Evolutionary conservation across 1,140 invertebrate species (phyloP).

Genomic region (Phthorimaea operculella): DNA sequence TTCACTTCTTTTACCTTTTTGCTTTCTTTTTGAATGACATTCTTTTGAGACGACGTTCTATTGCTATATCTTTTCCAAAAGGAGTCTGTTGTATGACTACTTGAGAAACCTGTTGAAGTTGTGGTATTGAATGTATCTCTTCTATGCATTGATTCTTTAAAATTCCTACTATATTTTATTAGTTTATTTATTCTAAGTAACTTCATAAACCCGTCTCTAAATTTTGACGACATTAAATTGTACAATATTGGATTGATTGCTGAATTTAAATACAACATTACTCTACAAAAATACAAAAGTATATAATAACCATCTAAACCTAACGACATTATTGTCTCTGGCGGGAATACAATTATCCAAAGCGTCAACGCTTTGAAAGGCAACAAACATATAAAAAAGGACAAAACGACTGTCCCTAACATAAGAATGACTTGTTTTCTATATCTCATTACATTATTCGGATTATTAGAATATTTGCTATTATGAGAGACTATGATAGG

Average conservation of each 20-base stretch:
- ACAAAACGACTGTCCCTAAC: constrained; percentile 89
- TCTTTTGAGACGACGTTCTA: constrained; percentile 57
- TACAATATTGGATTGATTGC: constrained; percentile 92
- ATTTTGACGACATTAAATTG: constrained; percentile 92
- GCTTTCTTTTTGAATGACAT: constrained; percentile 49
- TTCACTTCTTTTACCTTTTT: constrained; percentile 48
- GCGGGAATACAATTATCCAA: constrained; percentile 82
- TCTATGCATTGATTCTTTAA: constrained; percentile 62
- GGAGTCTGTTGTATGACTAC: constrained; percentile 62
- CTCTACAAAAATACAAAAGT: constrained; percentile 85
- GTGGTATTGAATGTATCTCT: constrained; percentile 66
- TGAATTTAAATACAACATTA: constrained; percentile 90
- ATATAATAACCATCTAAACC: constrained; percentile 86
- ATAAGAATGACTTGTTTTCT: constrained; percentile 87
- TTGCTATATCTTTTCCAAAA: constrained; percentile 67
- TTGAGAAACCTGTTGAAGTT: constrained; percentile 64
- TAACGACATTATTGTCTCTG: constrained; percentile 70
- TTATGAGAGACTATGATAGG: constrained; percentile 73
- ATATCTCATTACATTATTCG: constrained; percentile 67
- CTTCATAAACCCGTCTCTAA: constrained; percentile 82
- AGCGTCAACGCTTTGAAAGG: constrained; percentile 88
- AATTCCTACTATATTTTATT: constrained; percentile 53
- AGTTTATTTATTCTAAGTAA: constrained; percentile 67
- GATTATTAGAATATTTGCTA: constrained; percentile 62
- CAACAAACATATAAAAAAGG: constrained; percentile 90